Conservation (phyloP, 2,888 invertebrate genomes). For the Hemithea aestivaria region DNA sequence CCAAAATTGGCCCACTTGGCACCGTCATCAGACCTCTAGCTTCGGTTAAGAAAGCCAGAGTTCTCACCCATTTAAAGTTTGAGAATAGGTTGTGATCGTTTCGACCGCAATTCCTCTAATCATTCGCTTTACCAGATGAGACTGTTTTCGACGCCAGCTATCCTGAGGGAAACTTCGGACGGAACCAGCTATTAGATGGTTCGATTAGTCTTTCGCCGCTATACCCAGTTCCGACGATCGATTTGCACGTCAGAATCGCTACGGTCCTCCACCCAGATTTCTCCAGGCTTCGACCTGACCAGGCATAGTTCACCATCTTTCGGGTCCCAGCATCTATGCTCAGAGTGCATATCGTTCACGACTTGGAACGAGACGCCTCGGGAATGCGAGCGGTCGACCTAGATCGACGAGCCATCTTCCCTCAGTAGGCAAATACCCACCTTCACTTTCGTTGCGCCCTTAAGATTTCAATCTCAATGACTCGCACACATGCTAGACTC, state of each 20-base stretch:
- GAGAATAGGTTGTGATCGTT: slow-evolving; percentile 87
- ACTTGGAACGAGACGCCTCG: slow-evolving; percentile 76
- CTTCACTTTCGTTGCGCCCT: slow-evolving; percentile 84
- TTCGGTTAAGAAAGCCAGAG: slow-evolving; percentile 80
- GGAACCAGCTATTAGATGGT: slow-evolving; percentile 89
- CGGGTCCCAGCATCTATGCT: slow-evolving; percentile 85
- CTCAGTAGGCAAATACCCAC: slow-evolving; percentile 49
- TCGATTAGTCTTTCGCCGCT: slow-evolving; percentile 86
- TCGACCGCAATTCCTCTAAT: slow-evolving; percentile 85
- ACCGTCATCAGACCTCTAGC: slow-evolving; percentile 75
- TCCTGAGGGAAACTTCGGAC: slow-evolving; percentile 88
- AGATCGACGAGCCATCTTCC: slow-evolving; percentile 63
- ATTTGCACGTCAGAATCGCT: slow-evolving; percentile 89
- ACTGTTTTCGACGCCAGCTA: slow-evolving; percentile 79
- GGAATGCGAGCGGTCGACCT: slow-evolving; percentile 71
- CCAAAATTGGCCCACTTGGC: slow-evolving; percentile 86
- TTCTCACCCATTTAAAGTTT: slow-evolving; percentile 88
- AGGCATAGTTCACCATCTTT: slow-evolving; percentile 87
- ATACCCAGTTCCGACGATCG: slow-evolving; percentile 87
- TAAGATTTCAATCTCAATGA: slow-evolving; percentile 80
- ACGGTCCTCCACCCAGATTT: slow-evolving; percentile 85
- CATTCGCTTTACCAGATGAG: slow-evolving; percentile 87
- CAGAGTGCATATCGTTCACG: slow-evolving; percentile 73
- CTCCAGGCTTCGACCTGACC: slow-evolving; percentile 84
- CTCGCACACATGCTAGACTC: slow-evolving; percentile 81